Percentiles rank a stretch among this genome's conserved stretches.
phyloP scores from a whole-genome alignment of 2,113 vertebrate species.

The Lagopus leucura region DNA sequence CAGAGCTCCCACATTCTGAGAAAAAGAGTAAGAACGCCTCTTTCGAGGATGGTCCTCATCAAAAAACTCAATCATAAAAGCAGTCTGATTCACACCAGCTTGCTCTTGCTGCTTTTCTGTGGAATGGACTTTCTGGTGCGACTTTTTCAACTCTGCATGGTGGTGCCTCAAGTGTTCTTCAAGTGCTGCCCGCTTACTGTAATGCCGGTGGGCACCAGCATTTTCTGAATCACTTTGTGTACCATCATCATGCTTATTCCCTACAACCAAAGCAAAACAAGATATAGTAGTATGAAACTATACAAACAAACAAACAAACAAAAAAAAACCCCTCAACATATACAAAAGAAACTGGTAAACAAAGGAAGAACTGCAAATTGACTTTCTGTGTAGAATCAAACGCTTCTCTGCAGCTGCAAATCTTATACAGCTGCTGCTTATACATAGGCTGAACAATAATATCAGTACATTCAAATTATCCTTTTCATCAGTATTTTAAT shows the following conservation, averaged over 20 bases:
- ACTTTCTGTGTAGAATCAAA: conserved; percentile 33
- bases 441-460: neutral
- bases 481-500: conserved; percentile 13
- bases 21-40: conserved; percentile 92
- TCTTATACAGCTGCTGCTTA: conserved; percentile 21
- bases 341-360: neutral
- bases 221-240: conserved; percentile 99
- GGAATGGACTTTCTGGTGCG: conserved; percentile 72
- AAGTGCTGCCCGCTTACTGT: conserved; percentile 84
- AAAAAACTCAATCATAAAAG: conserved; percentile 95
- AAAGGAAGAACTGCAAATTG: conserved; percentile 17
- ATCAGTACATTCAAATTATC: neutral
- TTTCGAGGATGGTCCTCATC: conserved; percentile 93
- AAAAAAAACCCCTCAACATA: fast-evolving
- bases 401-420: conserved; percentile 42
- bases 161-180: conserved; percentile 89
- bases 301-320: neutral
- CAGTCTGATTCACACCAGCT: conserved; percentile 81
- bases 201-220: conserved; percentile 85
- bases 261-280: conserved; percentile 74
- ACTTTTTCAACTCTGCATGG: conserved; percentile 78
- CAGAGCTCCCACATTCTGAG: conserved; percentile 83
- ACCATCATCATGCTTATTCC: conserved; percentile 97
- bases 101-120: conserved; percentile 79
- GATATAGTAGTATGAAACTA: neutral